A percentile compares a stretch with the other conserved stretches of the same genome.
Evolutionary conservation across 2,888 invertebrate genomes (phyloP).

Genomic region (Macrophya alboannulata): DNA sequence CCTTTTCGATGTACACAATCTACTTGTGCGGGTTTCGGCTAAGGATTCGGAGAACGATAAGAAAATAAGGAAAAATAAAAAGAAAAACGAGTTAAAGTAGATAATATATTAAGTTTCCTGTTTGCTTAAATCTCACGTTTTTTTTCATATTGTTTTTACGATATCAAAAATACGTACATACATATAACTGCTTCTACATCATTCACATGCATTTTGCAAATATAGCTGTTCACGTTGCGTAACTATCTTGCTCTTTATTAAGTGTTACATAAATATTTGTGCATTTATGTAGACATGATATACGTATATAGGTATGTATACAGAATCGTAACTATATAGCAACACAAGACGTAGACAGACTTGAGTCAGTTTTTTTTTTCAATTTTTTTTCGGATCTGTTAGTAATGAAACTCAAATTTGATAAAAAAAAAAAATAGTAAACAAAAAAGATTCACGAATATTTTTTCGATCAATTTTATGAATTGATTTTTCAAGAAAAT

Average conservation of each 20-base stretch:
- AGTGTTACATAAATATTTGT: constrained; percentile 7
- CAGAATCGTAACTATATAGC: not conserved
- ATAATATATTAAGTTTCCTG: not conserved
- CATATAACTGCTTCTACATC: not conserved
- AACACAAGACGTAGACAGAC: not conserved
- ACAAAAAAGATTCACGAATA: not conserved
- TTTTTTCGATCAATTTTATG: not conserved
- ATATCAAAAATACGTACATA: not conserved
- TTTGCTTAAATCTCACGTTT: constrained; percentile 23
- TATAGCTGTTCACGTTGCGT: not conserved
- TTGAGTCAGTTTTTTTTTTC: not conserved
- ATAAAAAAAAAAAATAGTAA: not conserved
- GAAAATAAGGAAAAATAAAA: not conserved
- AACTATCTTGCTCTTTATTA: not conserved
- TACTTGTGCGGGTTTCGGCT: too few relatives aligned
- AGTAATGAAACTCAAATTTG: too few relatives aligned
- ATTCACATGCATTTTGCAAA: not conserved
- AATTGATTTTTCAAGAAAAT: not conserved
- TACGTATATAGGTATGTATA: not conserved
- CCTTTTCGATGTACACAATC: too few relatives aligned
- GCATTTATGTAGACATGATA: not conserved
- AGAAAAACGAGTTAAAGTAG: not conserved
- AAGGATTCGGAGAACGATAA: not conserved
- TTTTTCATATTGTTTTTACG: not conserved
- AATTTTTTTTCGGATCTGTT: not conserved